These are phyloP conservation scores for Prolemur simus DNA, from an alignment of 2,113 vertebrate genomes.

Conservation along the genomic window DNA sequence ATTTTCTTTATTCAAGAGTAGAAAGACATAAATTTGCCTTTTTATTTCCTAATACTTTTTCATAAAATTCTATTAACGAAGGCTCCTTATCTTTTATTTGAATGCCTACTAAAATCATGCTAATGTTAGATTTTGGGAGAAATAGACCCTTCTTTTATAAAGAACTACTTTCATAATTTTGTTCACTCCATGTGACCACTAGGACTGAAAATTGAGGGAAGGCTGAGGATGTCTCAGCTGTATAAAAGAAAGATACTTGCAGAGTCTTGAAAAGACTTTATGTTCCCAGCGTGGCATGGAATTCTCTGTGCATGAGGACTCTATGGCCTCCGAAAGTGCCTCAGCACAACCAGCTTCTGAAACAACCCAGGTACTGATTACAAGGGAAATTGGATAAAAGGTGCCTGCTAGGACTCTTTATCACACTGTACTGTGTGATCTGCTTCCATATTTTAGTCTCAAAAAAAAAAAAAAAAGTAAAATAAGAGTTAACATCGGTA, in stretches of 20 bases:
- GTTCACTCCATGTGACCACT: not conserved
- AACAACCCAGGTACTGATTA: not conserved
- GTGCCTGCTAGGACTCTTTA: not conserved
- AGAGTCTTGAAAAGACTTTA: not conserved
- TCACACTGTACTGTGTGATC: not conserved
- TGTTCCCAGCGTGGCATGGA: not conserved
- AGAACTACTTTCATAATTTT: not conserved
- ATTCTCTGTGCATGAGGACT: not conserved
- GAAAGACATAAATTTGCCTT: not conserved
- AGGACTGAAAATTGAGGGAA: not conserved
- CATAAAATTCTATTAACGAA: not conserved
- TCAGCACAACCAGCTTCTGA: not conserved
- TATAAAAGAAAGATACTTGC: not conserved
- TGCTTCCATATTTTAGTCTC: not conserved
- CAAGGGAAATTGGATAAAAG: not conserved
- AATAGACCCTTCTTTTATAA: not conserved
- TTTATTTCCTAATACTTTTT: not conserved
- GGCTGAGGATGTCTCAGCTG: not conserved
- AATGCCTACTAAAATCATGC: not conserved
- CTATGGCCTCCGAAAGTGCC: not conserved
- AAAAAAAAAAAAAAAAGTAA: not conserved
- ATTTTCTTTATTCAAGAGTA: not conserved
- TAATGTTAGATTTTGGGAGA: not conserved
- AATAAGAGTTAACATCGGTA: not conserved
- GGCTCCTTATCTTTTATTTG: not conserved